Base-by-base conservation (phyloP, 1,140 invertebrate species). In the Periplaneta americana region DNA sequence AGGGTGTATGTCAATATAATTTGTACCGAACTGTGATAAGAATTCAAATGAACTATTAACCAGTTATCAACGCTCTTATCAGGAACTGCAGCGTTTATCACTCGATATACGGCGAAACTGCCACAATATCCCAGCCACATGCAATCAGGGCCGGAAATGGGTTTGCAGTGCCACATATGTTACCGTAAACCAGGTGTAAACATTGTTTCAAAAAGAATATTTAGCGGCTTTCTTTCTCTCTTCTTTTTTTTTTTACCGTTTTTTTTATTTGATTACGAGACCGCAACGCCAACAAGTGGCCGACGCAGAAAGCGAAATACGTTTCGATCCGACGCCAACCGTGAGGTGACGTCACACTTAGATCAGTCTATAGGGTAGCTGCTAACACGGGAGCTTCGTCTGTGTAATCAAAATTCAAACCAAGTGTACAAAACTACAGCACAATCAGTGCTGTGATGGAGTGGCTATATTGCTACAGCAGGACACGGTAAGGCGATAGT, bases 251-350 rank as follows among this genome's bases (percentile, higher is more conserved):
- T 31, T 22, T 31, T 57, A 22, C 39, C 18, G 6, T 13, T 48
- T 31, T 28, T 39, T 39, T 79, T 57, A 79, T 57, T 79, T 79
- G 35, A 17, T 66, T 79, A 32, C 31, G 48, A 79, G 78, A 79
- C 78, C n/a, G 78, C 75, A 33, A 76, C 75, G 75, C 75, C 75
- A 76, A 76, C 75, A 76, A 76, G 75, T 76, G 75, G 75, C 75
- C 32, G 34, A 76, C 34, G 32, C 75, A 22, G 33, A 76, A 76
- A 76, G 34, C 75, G 22, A 76, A 76, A 76, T 75, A 76, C 32
- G 32, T 35, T 57, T 76, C 75, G 75, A 76, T 76, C 75, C 75
- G 75, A 22, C 36, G 78, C n/a, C n/a, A n/a, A n/a, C n/a, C 48
- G 48, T n/a, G 48, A 28, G 48, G 22, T 66, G 48, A 66, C 48